Percentiles rank a stretch among this genome's conserved stretches.
Conservation (phyloP, 1,140 invertebrate genomes). For the Bombyx mori region DNA sequence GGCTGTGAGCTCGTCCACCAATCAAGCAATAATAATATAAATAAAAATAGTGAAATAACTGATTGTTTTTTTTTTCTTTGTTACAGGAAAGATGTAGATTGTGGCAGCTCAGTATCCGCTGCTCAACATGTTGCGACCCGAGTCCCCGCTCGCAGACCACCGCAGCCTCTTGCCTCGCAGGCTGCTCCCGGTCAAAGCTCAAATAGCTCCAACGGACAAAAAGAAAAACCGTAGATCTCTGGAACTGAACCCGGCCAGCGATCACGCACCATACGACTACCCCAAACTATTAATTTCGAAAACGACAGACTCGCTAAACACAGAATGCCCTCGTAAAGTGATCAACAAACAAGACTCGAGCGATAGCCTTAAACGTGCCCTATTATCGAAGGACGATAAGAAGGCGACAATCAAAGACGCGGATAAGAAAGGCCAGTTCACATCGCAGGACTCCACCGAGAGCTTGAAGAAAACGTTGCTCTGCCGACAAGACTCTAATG, state of each 20-base stretch:
- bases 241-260: slow-evolving; percentile 54
- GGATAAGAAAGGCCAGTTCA: slow-evolving; percentile 34
- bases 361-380: slow-evolving; percentile 54
- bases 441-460: slow-evolving; percentile 55
- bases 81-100: slow-evolving; percentile 44
- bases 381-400: slow-evolving; percentile 58
- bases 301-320: slow-evolving; percentile 61
- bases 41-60: too few species aligned
- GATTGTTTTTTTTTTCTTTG: slow-evolving; percentile 18
- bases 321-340: slow-evolving; percentile 52
- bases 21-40: too few species aligned
- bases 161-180: slow-evolving; percentile 61
- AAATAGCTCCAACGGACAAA: slow-evolving; percentile 57
- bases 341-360: slow-evolving; percentile 62
- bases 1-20: too few species aligned
- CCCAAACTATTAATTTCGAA: slow-evolving; percentile 63
- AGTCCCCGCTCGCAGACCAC: slow-evolving; percentile 63
- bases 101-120: slow-evolving; percentile 40
- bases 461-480: slow-evolving; percentile 55
- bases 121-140: slow-evolving; percentile 61
- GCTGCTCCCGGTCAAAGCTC: slow-evolving; percentile 55
- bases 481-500: slow-evolving; percentile 53
- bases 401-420: slow-evolving; percentile 32
- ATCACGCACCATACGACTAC: slow-evolving; percentile 55
- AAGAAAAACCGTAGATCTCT: slow-evolving; percentile 58